A percentile compares a stretch with the other conserved stretches of the same genome.
Conservation (phyloP, 2,113 vertebrate species). For the Psammodynastes pulverulentus region DNA sequence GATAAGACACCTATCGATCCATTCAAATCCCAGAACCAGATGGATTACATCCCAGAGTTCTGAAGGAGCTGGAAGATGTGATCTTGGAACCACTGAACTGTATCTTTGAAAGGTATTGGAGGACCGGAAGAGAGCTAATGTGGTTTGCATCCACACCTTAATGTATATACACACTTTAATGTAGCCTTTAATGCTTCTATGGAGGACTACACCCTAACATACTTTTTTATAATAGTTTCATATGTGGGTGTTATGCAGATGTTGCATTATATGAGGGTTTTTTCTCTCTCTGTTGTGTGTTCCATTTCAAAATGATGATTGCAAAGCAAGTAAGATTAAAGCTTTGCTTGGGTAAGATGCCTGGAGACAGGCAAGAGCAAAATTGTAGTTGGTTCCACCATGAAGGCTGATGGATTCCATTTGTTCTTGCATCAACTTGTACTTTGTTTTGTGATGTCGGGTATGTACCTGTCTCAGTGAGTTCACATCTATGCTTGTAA, state of each 20-base stretch:
- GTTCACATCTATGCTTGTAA: neutral
- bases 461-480: neutral
- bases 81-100: neutral
- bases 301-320: neutral
- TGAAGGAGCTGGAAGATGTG: neutral
- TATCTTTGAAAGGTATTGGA: neutral
- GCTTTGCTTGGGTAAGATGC: neutral
- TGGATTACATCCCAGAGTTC: neutral
- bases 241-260: neutral
- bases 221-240: neutral
- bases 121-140: neutral
- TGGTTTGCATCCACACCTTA: neutral
- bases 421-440: neutral
- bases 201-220: neutral
- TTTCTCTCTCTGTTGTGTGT: neutral
- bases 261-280: neutral
- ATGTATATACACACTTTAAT: neutral
- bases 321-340: neutral
- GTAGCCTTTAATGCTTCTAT: neutral
- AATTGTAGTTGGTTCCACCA: neutral
- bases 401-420: neutral
- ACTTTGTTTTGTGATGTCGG: neutral
- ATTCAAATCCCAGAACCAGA: neutral
- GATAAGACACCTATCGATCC: neutral
- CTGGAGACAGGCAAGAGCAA: neutral